Base-by-base conservation (phyloP, 2,113 vertebrate genomes). In the Coturnix japonica region DNA sequence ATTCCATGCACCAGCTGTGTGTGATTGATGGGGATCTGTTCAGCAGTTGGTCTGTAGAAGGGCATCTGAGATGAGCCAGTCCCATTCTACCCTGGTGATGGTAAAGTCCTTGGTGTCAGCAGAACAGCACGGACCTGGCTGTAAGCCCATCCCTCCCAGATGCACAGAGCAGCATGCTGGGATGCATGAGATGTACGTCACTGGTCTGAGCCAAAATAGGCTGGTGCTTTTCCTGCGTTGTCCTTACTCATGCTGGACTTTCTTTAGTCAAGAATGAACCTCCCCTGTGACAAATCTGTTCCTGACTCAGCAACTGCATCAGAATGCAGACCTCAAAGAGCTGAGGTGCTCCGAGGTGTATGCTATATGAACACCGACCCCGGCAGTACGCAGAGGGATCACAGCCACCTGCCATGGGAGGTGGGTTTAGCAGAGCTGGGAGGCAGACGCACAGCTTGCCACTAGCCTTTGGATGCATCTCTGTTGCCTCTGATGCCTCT, bases 221-320 rank as follows among this genome's bases (percentile, higher is more conserved):
- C 63, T 4, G 18, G 37, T 87, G 78, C 89, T 81, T 66, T 72
- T 41, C 54, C 66, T 7, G 1, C 33, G 2, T 17, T 57, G 80
- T 56, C 86, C 77, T 81, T 93, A 86, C 66, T 95, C 89, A 89
- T 9, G 73, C 86, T 0, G 59, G 92, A 91, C 90, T 90, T 93
- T 91, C 88, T 69, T 66, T 51, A 72, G 86, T 78, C 61, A 25
- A 81, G 88, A 95, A 81, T 88, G 90, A 90, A 81, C 49, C 66
- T 89, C 64, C 61, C 78, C 71, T 43, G 9, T 94, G 94, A 95
- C 86, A 95, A 95, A 94, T 86, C 41, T 51, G 89, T 70, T 74
- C 44, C 28, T 95, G 95, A 95, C 49, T 95, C 95, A 92, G 83
- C 74, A 76, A 11, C 78, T 75, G 71, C 12, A 46, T 37, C 83